Evolutionary conservation across 2,797 vertebrate genomes (phyloP).

Genomic region (Fistularia commersonii): DNA sequence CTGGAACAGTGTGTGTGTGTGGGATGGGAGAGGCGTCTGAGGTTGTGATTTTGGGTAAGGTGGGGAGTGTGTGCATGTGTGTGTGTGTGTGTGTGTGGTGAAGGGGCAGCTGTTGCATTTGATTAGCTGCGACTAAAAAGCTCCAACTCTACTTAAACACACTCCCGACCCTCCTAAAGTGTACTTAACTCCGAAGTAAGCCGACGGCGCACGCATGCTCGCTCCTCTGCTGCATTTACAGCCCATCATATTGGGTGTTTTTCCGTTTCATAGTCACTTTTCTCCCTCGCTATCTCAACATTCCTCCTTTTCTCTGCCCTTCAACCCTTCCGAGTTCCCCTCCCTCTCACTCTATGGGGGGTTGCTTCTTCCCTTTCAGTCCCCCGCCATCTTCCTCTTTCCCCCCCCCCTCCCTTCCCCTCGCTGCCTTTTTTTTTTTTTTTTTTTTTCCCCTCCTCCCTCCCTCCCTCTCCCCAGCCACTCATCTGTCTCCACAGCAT

Average conservation of each 20-base stretch:
- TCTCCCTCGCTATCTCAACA: conserved; percentile 52
- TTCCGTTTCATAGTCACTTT: conserved; percentile 38
- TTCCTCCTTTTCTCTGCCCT: conserved; percentile 65
- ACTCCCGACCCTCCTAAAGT: conserved; percentile 20
- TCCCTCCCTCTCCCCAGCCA: conserved; percentile 44
- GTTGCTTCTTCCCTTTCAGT: conserved; percentile 68
- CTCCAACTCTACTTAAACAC: conserved; percentile 23
- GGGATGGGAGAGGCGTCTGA: conserved; percentile 59
- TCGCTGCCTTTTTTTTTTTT: conserved; percentile 25
- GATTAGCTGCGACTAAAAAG: conserved; percentile 78
- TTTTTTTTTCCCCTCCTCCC: conserved; percentile 17
- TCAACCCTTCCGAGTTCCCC: conserved; percentile 62
- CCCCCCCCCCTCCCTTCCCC: conserved; percentile 36
- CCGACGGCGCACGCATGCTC: conserved; percentile 13
- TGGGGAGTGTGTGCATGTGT: conserved; percentile 19
- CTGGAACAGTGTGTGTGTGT: conserved; percentile 47
- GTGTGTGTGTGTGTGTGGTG: conserved; percentile 53
- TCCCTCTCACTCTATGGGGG: conserved; percentile 61
- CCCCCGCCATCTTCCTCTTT: conserved; percentile 54
- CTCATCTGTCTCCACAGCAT: conserved; percentile 70
- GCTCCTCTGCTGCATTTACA: conserved; percentile 22
- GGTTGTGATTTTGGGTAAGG: conserved; percentile 57
- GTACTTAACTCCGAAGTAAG: conserved; percentile 26
- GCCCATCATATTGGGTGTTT: conserved; percentile 37
- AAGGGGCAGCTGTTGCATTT: conserved; percentile 84